phyloP scores from a whole-genome alignment of 2,113 vertebrate genomes.

The Orientallactaga bullata region DNA sequence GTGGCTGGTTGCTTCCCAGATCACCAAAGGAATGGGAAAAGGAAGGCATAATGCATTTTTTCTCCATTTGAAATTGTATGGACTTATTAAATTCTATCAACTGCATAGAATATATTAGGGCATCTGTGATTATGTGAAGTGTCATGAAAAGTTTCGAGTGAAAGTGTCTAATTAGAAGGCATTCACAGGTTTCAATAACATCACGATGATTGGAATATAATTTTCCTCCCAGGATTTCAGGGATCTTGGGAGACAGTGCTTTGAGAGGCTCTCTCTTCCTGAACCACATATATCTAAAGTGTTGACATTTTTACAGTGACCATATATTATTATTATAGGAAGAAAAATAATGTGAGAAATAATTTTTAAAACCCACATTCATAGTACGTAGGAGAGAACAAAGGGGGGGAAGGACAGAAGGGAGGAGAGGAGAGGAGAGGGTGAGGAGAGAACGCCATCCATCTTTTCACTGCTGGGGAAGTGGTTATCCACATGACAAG shows the following conservation, averaged over 20 bases:
- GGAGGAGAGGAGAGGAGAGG: not conserved
- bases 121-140: not conserved
- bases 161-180: slow-evolving; percentile 24
- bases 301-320: not conserved
- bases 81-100: not conserved
- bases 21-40: slow-evolving; percentile 4
- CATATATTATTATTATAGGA: not conserved
- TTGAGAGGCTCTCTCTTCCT: not conserved
- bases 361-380: not conserved
- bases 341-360: slow-evolving; percentile 27
- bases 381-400: not conserved
- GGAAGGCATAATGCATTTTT: not conserved
- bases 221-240: not conserved
- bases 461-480: not conserved
- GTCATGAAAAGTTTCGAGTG: not conserved
- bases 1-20: not conserved
- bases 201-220: not conserved
- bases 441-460: not conserved
- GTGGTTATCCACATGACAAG: not conserved
- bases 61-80: not conserved
- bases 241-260: not conserved
- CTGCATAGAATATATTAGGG: not conserved
- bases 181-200: not conserved
- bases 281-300: slow-evolving; percentile 15
- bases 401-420: not conserved